A percentile compares a stretch with the other conserved stretches of the same genome.
phyloP scores from a whole-genome alignment of 2,797 vertebrate genomes.

The Menidia menidia region DNA sequence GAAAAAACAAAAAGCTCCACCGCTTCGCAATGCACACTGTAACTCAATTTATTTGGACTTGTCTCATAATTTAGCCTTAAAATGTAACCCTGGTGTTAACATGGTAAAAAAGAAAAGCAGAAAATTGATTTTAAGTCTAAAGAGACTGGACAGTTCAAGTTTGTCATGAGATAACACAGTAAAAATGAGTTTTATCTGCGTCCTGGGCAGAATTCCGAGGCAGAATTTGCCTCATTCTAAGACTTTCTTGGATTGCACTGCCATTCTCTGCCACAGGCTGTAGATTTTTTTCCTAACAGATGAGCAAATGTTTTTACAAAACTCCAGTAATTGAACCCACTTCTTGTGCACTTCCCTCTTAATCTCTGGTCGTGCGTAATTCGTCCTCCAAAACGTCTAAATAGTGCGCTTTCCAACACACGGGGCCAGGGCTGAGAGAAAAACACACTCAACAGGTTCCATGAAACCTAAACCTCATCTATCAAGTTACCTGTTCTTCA shows the following conservation, averaged over 20 bases:
- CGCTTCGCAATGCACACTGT: constrained; percentile 1
- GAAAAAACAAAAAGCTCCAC: neutral
- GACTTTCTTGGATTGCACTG: too few relatives aligned
- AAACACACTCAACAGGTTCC: constrained; percentile 14
- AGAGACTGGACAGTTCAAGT: too few relatives aligned
- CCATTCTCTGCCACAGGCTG: too few relatives aligned
- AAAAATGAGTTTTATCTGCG: too few relatives aligned
- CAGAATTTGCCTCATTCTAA: too few relatives aligned
- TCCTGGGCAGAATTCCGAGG: too few relatives aligned
- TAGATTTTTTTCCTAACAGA: neutral
- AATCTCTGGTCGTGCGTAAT: constrained; percentile 8
- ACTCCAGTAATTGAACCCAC: neutral
- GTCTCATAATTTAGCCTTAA: neutral
- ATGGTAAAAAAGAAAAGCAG: neutral
- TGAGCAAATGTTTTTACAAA: neutral
- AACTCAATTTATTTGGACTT: neutral
- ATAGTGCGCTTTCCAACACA: neutral
- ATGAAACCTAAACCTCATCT: neutral
- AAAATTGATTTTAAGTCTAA: too few relatives aligned
- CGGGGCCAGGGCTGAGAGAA: neutral
- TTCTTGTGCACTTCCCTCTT: neutral
- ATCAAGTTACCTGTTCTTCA: constrained; percentile 90
- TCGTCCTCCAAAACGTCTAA: neutral
- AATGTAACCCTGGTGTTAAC: neutral
- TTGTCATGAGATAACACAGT: too few relatives aligned